These are phyloP conservation scores for cat (Felis catus) DNA, from an alignment of 2,113 vertebrate species.

Conservation along the genomic window DNA sequence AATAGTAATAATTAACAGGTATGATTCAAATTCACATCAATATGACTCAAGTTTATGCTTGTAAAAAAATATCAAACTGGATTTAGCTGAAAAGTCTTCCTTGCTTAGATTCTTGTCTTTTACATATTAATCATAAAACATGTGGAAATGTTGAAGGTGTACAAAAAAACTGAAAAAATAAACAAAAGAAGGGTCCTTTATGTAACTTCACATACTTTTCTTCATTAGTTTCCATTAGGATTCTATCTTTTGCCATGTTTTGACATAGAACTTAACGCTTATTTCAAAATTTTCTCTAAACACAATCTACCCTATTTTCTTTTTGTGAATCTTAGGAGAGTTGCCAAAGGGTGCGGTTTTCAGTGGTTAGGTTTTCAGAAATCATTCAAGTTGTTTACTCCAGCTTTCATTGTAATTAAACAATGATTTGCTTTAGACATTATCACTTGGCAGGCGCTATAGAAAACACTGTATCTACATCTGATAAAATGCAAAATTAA, in stretches of 20 bases:
- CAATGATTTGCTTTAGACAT: constrained; percentile 56
- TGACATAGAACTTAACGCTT: constrained; percentile 29
- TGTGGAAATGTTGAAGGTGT: background rate
- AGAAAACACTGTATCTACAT: background rate
- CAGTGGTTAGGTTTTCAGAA: constrained; percentile 58
- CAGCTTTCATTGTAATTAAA: constrained; percentile 59
- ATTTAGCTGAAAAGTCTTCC: background rate
- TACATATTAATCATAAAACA: background rate
- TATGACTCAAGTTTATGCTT: background rate
- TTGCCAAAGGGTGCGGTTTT: constrained; percentile 70
- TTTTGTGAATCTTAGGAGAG: constrained; percentile 34
- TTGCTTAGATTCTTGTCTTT: background rate
- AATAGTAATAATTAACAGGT: background rate
- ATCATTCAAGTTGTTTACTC: constrained; percentile 63
- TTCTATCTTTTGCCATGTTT: constrained; percentile 12
- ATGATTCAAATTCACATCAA: background rate
- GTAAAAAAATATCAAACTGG: background rate
- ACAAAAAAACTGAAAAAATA: background rate
- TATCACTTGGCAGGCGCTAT: background rate
- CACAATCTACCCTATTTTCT: constrained; percentile 69
- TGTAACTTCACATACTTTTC: constrained; percentile 31
- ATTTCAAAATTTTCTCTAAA: constrained; percentile 51
- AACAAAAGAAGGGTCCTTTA: background rate
- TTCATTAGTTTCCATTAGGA: constrained; percentile 43
- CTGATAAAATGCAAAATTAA: constrained; percentile 43